Base-by-base conservation (phyloP, 2,888 invertebrate species). In the Folsomia manolachei region DNA sequence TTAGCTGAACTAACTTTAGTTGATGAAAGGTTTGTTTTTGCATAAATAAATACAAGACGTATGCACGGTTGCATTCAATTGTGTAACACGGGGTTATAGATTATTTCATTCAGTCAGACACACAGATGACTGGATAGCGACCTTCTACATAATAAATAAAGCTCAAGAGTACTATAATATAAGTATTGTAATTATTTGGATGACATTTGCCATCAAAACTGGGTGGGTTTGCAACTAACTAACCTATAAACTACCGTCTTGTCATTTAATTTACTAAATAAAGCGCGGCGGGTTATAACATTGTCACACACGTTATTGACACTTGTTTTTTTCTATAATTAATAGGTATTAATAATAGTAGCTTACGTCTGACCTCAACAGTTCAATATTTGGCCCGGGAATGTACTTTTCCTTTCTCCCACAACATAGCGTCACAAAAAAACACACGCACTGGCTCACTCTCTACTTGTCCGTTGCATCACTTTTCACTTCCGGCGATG, bases 401-500 rank as follows among this genome's bases (percentile, higher is more conserved):
- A 67, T 67, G 67, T 67, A 56, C n/a, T 56, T n/a, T n/a, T n/a
- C n/a, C n/a, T n/a, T n/a, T n/a, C 26, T 7, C 23, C n/a, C 24
- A 24, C 60, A n/a, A 60, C n/a, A 60, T 66, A 52, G 1, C 23
- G 19, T 56, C n/a, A 60, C 14, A 24, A 24, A 52, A 2, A 52
- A 51, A 39, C 23, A 19, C 9, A 66, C 27, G 24, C n/a, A n/a
- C n/a, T n/a, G n/a, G 63, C 7, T 24, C 71, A 70, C 72, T 68
- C 72, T 75, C 79, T 78, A 80, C 78, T 81, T 81, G 64, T 81
- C 81, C 66, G 76, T 73, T 68, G 68, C 72, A 68, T 81, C 81
- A 74, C 73, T 76, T 74, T 51, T 52, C 70, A 77, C 75, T 53
- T 82, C 82, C 69, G 81, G 83, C 56, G 81, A 82, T 69, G 81